A percentile compares a stretch with the other conserved stretches of the same genome.
Conservation (phyloP, 2,888 invertebrate species). For the Acanthosoma haemorrhoidale region DNA sequence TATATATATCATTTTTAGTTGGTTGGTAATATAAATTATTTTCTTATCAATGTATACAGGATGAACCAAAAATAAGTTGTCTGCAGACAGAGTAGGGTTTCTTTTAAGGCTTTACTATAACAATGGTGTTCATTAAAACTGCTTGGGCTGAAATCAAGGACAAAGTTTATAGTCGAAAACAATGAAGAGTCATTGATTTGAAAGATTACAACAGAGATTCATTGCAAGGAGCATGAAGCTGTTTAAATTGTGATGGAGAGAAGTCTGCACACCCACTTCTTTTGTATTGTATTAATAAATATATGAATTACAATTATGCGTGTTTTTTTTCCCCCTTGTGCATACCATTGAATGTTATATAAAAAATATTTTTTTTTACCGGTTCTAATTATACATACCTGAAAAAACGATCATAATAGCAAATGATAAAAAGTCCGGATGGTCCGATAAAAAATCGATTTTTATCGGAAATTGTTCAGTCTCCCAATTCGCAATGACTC, state of each 20-base stretch:
- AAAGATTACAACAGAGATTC: no score
- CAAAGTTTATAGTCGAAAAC: not conserved
- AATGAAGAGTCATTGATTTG: no score
- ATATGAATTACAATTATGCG: not conserved
- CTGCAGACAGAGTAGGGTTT: no score
- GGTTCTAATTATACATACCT: constrained; percentile 35
- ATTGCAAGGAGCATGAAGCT: no score
- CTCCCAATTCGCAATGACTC: constrained; percentile 61
- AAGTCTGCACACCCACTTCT: not conserved
- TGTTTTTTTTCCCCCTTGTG: not conserved
- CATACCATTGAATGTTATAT: not conserved
- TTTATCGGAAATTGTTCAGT: constrained; percentile 60
- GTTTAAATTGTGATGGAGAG: not conserved
- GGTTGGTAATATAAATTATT: no score
- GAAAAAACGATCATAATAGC: constrained; percentile 53
- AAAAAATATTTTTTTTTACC: no score
- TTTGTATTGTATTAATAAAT: not conserved
- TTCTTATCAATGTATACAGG: no score
- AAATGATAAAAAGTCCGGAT: constrained; percentile 74
- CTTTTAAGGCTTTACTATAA: no score
- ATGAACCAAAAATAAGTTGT: no score
- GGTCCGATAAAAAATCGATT: constrained; percentile 59
- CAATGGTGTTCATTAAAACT: no score
- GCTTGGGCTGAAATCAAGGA: no score
- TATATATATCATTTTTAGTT: no score